Conservation (phyloP, 2,797 vertebrate genomes). For the Sorex maritimensis region DNA sequence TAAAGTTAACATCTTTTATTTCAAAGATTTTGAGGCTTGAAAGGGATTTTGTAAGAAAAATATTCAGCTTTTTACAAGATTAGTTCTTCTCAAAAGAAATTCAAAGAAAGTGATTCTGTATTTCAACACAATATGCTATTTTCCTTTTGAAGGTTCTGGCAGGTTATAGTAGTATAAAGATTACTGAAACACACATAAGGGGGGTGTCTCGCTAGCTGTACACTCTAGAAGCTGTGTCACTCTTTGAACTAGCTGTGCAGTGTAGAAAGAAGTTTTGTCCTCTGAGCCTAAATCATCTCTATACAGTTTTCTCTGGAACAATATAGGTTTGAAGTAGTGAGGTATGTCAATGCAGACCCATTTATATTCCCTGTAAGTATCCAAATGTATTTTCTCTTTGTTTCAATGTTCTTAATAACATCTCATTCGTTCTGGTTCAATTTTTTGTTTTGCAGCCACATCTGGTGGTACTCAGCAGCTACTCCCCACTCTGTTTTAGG, state of each 20-base stretch:
- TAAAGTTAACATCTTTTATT: constrained; percentile 42
- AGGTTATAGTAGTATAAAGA: background rate
- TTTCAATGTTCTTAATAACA: no score
- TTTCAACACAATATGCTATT: background rate
- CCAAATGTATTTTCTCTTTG: no score
- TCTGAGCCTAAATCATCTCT: background rate
- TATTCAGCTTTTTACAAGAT: constrained; percentile 46
- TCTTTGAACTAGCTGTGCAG: no score
- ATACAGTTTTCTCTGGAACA: background rate
- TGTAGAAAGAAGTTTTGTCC: background rate
- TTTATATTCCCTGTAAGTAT: no score
- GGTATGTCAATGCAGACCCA: no score
- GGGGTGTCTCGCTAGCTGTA: background rate
- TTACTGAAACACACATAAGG: no score
- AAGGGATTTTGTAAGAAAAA: constrained; percentile 45
- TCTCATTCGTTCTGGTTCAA: no score
- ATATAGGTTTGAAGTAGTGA: no score
- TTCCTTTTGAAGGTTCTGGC: background rate
- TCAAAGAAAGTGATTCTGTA: background rate
- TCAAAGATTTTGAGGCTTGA: constrained; percentile 17
- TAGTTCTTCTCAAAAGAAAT: constrained; percentile 44
- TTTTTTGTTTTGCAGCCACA: no score
- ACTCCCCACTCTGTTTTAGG: no score
- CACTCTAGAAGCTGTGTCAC: background rate
- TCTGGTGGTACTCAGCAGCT: no score